Evolutionary conservation across 2,113 vertebrate species (phyloP).

Genomic region (Chloropsis hardwickii): DNA sequence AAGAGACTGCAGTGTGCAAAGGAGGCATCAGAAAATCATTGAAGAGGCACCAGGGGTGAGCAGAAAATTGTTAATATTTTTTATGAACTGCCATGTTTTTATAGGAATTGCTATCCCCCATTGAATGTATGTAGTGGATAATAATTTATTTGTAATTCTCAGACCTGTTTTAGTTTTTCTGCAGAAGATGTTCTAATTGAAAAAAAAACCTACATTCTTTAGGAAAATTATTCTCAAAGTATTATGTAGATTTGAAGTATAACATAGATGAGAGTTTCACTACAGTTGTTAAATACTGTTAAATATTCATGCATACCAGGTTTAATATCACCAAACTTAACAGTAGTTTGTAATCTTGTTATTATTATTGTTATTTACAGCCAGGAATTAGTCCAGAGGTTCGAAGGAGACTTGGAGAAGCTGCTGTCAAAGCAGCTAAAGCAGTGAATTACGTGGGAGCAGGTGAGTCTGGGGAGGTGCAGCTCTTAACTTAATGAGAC

Average conservation of each 20-base stretch:
- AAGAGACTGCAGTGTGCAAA: slow-evolving; percentile 96
- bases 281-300: not conserved
- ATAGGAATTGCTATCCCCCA: not conserved
- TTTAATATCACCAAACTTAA: not conserved
- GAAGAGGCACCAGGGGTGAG: slow-evolving; percentile 96
- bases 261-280: not conserved
- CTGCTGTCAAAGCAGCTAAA: slow-evolving; percentile 92
- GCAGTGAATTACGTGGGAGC: slow-evolving; percentile 95
- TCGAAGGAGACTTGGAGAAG: slow-evolving; percentile 89
- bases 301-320: not conserved
- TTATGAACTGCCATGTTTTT: not conserved
- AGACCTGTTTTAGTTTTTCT: not conserved
- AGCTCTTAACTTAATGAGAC: not conserved
- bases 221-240: not conserved
- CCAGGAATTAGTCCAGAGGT: slow-evolving; percentile 90
- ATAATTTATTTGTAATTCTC: not conserved
- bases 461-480: slow-evolving; percentile 73
- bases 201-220: not conserved
- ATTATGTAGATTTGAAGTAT: not conserved
- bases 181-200: not conserved
- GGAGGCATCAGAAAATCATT: slow-evolving; percentile 97
- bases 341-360: not conserved
- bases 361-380: slow-evolving; percentile 65
- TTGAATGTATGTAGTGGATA: not conserved
- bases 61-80: not conserved